Evolutionary conservation across 2,888 invertebrate species (phyloP).

Genomic region (Brachyptera putata): DNA sequence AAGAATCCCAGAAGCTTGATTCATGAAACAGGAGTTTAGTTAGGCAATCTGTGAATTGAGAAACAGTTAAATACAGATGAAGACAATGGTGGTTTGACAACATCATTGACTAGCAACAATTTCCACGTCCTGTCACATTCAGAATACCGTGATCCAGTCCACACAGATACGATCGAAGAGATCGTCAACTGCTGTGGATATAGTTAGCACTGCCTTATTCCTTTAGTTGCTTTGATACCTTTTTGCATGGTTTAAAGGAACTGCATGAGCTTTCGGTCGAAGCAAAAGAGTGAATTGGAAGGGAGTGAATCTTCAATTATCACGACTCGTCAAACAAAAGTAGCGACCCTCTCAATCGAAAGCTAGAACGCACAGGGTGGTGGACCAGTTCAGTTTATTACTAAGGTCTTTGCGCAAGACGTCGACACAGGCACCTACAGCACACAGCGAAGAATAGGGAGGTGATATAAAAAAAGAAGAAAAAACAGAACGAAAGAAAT

Average conservation of each 20-base stretch:
- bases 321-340: slow-evolving; percentile 34
- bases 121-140: no score
- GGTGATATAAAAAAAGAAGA: slow-evolving; percentile 16
- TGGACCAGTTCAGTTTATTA: slow-evolving; percentile 12
- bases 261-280: not conserved
- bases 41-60: slow-evolving; percentile 30
- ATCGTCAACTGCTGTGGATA: not conserved
- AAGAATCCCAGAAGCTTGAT: no score
- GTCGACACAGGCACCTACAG: not conserved
- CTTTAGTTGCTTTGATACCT: not conserved
- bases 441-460: not conserved
- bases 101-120: not conserved
- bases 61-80: slow-evolving; percentile 24
- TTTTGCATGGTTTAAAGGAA: not conserved
- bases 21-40: no score
- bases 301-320: slow-evolving; percentile 32
- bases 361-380: slow-evolving; percentile 16
- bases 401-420: not conserved
- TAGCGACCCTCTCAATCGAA: slow-evolving; percentile 30
- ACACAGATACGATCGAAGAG: slow-evolving; percentile 4
- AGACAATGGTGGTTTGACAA: slow-evolving; percentile 25
- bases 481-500: slow-evolving; percentile 30
- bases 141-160: slow-evolving; percentile 24
- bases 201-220: no score
- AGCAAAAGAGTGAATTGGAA: slow-evolving; percentile 8